phyloP scores from a whole-genome alignment of 2,888 invertebrate species.

The Acleris cristana region DNA sequence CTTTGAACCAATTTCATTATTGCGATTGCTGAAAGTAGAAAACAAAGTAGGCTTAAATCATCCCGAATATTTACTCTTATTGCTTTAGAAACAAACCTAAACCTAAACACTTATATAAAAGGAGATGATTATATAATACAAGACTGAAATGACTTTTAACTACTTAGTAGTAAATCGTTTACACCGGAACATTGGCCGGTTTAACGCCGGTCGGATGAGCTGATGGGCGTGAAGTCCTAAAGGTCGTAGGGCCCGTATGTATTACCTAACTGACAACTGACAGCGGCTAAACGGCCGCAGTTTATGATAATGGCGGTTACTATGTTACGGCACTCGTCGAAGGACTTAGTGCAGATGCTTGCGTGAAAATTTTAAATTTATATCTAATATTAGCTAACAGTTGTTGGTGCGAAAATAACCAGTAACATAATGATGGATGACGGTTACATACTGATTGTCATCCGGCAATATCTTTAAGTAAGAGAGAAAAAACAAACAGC shows the following conservation, averaged over 20 bases:
- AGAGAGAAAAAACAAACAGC: too few species aligned
- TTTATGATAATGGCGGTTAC: slow-evolving; percentile 27
- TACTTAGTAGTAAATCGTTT: slow-evolving; percentile 8
- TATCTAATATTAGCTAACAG: background rate
- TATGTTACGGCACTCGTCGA: slow-evolving; percentile 13
- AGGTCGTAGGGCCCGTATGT: slow-evolving; percentile 52
- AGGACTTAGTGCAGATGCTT: slow-evolving; percentile 6
- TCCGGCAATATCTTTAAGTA: too few species aligned
- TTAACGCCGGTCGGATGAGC: slow-evolving; percentile 72
- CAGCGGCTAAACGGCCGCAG: slow-evolving; percentile 18
- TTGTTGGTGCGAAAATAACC: background rate
- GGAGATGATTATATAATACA: too few species aligned
- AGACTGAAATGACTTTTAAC: background rate
- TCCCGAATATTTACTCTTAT: too few species aligned
- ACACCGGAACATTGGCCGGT: slow-evolving; percentile 58
- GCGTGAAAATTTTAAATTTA: background rate
- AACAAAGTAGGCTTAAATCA: too few species aligned
- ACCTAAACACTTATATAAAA: background rate
- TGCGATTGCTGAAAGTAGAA: too few species aligned
- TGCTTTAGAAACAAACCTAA: too few species aligned
- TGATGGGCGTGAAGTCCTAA: slow-evolving; percentile 63
- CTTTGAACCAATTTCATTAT: too few species aligned
- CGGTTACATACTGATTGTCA: too few species aligned
- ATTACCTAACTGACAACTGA: slow-evolving; percentile 33
- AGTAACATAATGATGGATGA: too few species aligned